Evolutionary conservation across 2,888 invertebrate genomes (phyloP), one percentile per base, ranked within the genome.

Genomic region (Euproctis similis): DNA sequence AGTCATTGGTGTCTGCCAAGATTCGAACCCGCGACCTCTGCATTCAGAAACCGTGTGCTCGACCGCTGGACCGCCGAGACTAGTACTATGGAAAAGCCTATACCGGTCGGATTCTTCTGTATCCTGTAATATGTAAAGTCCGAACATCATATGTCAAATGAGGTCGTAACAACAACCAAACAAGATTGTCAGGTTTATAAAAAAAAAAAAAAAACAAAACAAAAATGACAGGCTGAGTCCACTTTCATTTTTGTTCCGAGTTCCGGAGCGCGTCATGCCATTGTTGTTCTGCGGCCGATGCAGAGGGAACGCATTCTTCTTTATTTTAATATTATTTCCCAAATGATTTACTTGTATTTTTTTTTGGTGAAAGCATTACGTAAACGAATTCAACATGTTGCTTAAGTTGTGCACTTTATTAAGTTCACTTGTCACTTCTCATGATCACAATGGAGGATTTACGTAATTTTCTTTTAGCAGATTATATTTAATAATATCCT

Each of bases 171-270:
- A 53, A 50, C n/a, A 58, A 66, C 59, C 58, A 72, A 75, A 76
- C 77, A 65, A 77, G 78, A 77, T 67, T 67, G 72, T 66, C 77
- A 54, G 66, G 66, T 75, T 76, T 70, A 70, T 72, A 72, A 73
- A 74, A 74, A 80, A 76, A 80, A 77, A 75, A 76, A n/a, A n/a
- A n/a, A n/a, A n/a, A n/a, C n/a, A n/a, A n/a, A n/a, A n/a, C n/a
- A n/a, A n/a, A n/a, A n/a, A n/a, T n/a, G n/a, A n/a, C n/a, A n/a
- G n/a, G 58, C 74, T 70, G 59, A 72, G 67, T 77, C 77, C 80
- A 82, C 82, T 82, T 82, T 82, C 82, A 72, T 80, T 82, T 80
- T 82, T 76, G 62, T 70, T 70, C 57, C 42, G 50, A 76, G 75
- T 74, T 78, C 73, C 75, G 76, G 69, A n/a, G n/a, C n/a, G n/a